Evolutionary conservation across 2,888 invertebrate genomes (phyloP), one percentile per base, ranked within the genome.

Genomic region (Exocentrus adspersus): DNA sequence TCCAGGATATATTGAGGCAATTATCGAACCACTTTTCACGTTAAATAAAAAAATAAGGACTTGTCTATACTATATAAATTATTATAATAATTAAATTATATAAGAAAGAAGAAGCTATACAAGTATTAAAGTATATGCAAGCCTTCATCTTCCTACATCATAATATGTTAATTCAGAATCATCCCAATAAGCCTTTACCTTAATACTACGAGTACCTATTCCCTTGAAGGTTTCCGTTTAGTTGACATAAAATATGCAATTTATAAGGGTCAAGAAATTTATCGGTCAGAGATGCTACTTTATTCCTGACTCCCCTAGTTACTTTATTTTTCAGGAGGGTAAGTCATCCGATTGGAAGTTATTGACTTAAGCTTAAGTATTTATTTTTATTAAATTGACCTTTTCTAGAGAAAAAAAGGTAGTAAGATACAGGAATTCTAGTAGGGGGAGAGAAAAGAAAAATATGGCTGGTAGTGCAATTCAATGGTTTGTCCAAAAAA

Each of bases 221-320:
- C 14, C 1, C 12, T 37, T 14, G 2, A 37, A 32, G n/a, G 12
- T 37, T 37, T 37, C 37, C 37, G n/a, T 5, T 12, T 37, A n/a
- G 37, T 37, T 37, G 37, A 37, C 37, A 14, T 50, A 50, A 20
- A 50, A 50, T 50, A 50, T 50, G 50, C 24, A 50, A 50, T 50
- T 50, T 50, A 50, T 24, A 50, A 50, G 50, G 50, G 21, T 50
- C 20, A 20, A 16, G 12, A 5, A 37, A 37, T 37, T 37, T 37
- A 37, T 37, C 37, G n/a, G n/a, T 5, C 37, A 37, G 37, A n/a
- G 37, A 12, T 37, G 37, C 14, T 37, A 37, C 14, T 37, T 37
- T 37, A 37, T 37, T 37, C 7, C 37, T 37, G 37, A 37, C n/a
- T 37, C 37, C 37, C 37, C 14, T 37, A 37, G 12, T 37, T 37